phyloP scores from a whole-genome alignment of 1,140 invertebrate genomes.

The Drosophila sulfurigaster region DNA sequence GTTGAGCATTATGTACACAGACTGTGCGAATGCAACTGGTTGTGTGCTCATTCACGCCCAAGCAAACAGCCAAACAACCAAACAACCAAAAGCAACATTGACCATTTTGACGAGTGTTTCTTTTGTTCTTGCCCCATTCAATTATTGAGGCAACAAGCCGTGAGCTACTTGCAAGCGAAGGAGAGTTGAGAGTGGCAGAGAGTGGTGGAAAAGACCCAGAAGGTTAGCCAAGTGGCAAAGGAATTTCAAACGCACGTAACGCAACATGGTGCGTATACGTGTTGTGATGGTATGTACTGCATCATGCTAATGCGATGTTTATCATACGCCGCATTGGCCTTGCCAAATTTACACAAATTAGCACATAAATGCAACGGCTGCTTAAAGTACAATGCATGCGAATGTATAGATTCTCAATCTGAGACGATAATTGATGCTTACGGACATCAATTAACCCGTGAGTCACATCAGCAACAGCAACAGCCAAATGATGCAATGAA shows the following conservation, averaged over 20 bases:
- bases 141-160: background rate
- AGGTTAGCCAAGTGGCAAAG: conserved; percentile 74
- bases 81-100: conserved; percentile 13
- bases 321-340: conserved; percentile 66
- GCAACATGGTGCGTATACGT: conserved; percentile 61
- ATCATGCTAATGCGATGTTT: conserved; percentile 20
- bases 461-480: conserved; percentile 20
- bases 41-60: conserved; percentile 41
- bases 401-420: conserved; percentile 11
- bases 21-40: background rate
- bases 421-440: conserved; percentile 47
- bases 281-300: conserved; percentile 20
- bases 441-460: conserved; percentile 53
- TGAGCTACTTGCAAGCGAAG: conserved; percentile 11
- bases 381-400: conserved; percentile 1
- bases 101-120: conserved; percentile 22
- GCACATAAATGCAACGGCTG: conserved; percentile 63
- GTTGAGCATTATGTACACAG: background rate
- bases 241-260: conserved; percentile 55
- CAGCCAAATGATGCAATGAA: conserved; percentile 34
- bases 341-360: conserved; percentile 63
- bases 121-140: conserved; percentile 27
- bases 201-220: conserved; percentile 44
- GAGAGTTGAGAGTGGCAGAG: conserved; percentile 10
- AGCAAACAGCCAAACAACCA: conserved; percentile 11